Evolutionary conservation across 1,140 invertebrate species (phyloP).

Genomic region (Magallana gigas): DNA sequence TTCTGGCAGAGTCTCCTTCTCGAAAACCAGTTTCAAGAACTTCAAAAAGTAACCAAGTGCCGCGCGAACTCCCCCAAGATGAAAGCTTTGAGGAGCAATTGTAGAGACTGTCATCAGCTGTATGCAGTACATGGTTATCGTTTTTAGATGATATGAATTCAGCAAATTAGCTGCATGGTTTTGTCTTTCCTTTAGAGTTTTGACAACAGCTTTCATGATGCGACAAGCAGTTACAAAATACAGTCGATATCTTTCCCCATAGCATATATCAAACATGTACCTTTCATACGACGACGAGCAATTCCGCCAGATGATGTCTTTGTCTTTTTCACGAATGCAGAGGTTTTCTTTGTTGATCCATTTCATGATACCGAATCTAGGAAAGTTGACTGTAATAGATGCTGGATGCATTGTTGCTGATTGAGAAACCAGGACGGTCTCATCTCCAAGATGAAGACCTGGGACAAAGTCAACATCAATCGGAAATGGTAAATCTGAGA

Average conservation of each 20-base stretch:
- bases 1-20: neutral
- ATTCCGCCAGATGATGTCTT: neutral
- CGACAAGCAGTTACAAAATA: neutral
- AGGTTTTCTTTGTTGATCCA: neutral
- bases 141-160: neutral
- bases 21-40: neutral
- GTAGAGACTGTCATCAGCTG: neutral
- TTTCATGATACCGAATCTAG: neutral
- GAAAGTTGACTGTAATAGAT: neutral
- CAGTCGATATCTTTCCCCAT: neutral
- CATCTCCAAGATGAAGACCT: neutral
- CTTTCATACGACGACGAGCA: neutral
- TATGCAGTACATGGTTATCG: neutral
- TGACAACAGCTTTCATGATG: neutral
- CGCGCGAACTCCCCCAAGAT: neutral
- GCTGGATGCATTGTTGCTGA: neutral
- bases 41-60: constrained; percentile 1
- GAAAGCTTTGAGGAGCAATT: neutral
- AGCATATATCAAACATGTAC: neutral
- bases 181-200: neutral
- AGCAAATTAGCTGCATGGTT: neutral
- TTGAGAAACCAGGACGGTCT: neutral
- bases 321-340: neutral
- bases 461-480: neutral
- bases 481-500: neutral